Conservation (phyloP, 2,797 vertebrate species). For the Podarcis siculus region DNA sequence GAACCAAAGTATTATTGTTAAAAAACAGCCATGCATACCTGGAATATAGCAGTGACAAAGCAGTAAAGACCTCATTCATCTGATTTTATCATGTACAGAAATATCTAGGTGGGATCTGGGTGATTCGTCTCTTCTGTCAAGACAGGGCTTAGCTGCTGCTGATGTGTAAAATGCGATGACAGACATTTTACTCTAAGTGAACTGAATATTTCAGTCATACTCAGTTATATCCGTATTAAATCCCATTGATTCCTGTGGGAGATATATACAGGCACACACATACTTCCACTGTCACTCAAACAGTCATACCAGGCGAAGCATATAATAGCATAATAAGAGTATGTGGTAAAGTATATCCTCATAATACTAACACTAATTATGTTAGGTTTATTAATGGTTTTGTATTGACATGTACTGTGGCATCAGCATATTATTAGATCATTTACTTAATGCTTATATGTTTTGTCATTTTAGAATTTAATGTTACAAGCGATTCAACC, state of each 20-base stretch:
- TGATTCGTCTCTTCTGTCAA: not conserved
- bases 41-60: not conserved
- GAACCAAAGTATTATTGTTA: not conserved
- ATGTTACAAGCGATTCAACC: not conserved
- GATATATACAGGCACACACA: not conserved
- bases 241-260: not conserved
- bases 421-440: not conserved
- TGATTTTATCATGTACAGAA: not conserved
- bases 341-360: not conserved
- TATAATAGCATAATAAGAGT: not conserved
- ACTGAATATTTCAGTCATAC: not conserved
- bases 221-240: not conserved
- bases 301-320: not conserved
- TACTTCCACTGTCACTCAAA: not conserved
- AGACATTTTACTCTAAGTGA: constrained; percentile 6
- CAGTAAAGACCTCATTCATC: not conserved
- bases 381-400: not conserved
- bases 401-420: not conserved
- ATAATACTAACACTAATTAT: not conserved
- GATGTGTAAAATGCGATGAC: not conserved
- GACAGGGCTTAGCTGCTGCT: not conserved
- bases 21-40: not conserved
- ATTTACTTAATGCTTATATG: not conserved
- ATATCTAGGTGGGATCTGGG: not conserved
- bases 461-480: not conserved